Conservation (phyloP, 2,113 vertebrate genomes). For the Pedionomus torquatus region DNA sequence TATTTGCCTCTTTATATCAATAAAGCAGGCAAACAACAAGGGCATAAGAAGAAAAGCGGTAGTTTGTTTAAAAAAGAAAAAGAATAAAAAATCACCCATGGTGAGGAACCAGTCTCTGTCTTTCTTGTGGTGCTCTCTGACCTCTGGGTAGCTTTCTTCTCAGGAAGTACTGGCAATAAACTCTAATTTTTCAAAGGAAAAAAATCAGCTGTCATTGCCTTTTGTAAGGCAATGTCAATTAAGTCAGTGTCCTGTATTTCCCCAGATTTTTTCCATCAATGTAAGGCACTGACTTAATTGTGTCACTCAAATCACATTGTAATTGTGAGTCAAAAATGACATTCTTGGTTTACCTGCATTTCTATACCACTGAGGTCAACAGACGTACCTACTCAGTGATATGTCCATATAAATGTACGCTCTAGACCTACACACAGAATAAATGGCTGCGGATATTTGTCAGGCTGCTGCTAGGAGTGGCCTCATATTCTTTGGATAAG, state of each 20-base stretch:
- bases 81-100: background rate
- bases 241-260: background rate
- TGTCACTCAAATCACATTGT: background rate
- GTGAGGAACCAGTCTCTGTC: background rate
- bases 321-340: background rate
- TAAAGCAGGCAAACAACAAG: background rate
- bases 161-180: background rate
- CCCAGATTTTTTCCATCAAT: background rate
- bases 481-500: conserved; percentile 29
- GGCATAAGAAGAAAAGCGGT: background rate
- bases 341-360: background rate
- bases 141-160: background rate
- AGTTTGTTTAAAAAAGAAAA: background rate
- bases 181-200: background rate
- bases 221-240: background rate
- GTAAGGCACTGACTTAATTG: background rate
- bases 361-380: background rate
- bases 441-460: conserved; percentile 12
- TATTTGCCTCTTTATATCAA: background rate
- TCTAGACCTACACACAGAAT: background rate
- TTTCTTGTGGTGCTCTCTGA: background rate
- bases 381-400: background rate
- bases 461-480: conserved; percentile 19
- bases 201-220: background rate
- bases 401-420: accelerated